phyloP scores from a whole-genome alignment of 2,888 invertebrate species.

The Amphimallon solstitiale region DNA sequence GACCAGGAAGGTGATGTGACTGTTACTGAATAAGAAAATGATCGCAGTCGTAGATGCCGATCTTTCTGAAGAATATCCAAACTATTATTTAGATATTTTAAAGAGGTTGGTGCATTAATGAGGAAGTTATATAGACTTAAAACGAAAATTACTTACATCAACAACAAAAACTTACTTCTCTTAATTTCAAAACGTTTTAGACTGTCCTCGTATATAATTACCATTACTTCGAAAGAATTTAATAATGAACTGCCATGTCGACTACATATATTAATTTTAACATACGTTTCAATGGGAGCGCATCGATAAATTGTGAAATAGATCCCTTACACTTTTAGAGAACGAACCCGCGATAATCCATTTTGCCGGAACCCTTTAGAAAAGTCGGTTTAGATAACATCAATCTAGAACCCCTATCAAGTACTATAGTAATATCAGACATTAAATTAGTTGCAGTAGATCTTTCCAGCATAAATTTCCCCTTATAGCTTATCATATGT shows the following conservation, averaged over 20 bases:
- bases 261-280: constrained; percentile 11
- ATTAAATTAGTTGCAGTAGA: constrained; percentile 16
- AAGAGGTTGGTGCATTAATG: too few relatives aligned
- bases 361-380: constrained; percentile 15
- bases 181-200: too few relatives aligned
- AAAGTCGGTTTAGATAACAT: constrained; percentile 21
- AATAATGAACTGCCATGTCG: background rate
- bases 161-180: too few relatives aligned
- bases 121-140: too few relatives aligned
- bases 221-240: too few relatives aligned
- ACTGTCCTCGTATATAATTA: too few relatives aligned
- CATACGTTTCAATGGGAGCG: constrained; percentile 3
- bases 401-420: constrained; percentile 11
- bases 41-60: too few relatives aligned
- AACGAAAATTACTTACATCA: too few relatives aligned
- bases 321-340: background rate
- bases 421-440: constrained; percentile 14
- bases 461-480: constrained; percentile 8
- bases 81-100: too few relatives aligned
- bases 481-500: constrained; percentile 11
- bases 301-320: constrained; percentile 17
- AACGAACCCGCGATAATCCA: constrained; percentile 6
- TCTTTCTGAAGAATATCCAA: too few relatives aligned
- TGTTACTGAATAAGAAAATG: too few relatives aligned
- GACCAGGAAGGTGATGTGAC: too few relatives aligned